phyloP scores from a whole-genome alignment of 2,113 vertebrate species.

The Hucho hucho region DNA sequence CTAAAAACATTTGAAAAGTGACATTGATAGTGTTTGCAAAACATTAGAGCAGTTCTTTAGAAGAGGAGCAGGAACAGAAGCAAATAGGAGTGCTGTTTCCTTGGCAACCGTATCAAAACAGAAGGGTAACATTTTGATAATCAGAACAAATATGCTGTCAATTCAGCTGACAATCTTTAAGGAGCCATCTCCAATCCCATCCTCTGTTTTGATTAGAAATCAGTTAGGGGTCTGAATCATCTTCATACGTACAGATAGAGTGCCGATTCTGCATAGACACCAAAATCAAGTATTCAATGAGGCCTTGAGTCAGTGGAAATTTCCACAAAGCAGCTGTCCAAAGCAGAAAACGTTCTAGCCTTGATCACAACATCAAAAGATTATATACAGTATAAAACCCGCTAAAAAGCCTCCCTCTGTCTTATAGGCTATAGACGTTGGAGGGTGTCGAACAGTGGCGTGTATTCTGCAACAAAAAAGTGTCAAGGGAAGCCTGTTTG shows the following conservation, averaged over 20 bases:
- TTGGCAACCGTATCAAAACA: constrained; percentile 9
- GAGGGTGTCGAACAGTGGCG: too few species aligned
- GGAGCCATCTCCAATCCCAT: neutral
- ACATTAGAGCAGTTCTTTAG: neutral
- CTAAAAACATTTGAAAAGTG: neutral
- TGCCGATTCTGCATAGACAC: neutral
- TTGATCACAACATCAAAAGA: constrained; percentile 3
- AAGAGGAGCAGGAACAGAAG: neutral
- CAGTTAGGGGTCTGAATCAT: neutral
- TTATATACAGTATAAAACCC: neutral
- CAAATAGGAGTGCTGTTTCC: constrained; percentile 12
- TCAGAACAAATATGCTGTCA: neutral
- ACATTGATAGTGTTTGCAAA: neutral
- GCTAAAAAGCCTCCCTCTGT: neutral
- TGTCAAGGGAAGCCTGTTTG: too few species aligned
- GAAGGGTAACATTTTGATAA: constrained; percentile 7
- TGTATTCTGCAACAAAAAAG: too few species aligned
- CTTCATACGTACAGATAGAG: neutral
- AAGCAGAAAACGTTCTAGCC: neutral
- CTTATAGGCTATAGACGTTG: neutral
- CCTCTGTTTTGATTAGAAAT: neutral
- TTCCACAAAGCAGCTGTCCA: neutral
- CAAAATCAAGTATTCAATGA: neutral
- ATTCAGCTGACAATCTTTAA: neutral
- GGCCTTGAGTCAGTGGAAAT: neutral